Conservation (phyloP, 2,888 invertebrate species). For the Folsomia candida region DNA sequence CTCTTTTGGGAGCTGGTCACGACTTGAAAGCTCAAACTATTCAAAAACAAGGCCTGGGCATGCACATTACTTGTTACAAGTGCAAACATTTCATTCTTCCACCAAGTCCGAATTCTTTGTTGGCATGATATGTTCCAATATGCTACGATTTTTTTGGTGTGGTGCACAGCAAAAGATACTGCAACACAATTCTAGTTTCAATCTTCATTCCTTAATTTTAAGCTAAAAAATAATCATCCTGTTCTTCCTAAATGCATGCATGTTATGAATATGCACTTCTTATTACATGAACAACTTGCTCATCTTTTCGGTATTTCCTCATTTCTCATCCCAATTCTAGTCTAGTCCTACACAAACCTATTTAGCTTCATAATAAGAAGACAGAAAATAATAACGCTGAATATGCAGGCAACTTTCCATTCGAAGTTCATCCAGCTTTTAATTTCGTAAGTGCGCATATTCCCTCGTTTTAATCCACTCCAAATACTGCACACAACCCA, state of each 20-base stretch:
- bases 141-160: neutral
- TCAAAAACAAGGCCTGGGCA: neutral
- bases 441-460: no score
- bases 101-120: neutral
- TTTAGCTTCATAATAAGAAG: no score
- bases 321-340: neutral
- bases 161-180: neutral
- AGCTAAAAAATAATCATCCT: slow-evolving; percentile 12
- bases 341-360: no score
- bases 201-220: slow-evolving; percentile 9
- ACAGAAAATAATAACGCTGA: no score
- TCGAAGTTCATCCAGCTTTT: no score
- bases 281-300: no score
- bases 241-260: neutral
- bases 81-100: neutral
- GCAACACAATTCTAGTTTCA: slow-evolving; percentile 5
- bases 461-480: no score
- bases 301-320: no score
- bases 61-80: neutral
- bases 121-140: neutral
- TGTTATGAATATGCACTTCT: neutral
- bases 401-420: no score
- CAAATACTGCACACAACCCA: no score
- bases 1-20: slow-evolving; percentile 49
- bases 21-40: slow-evolving; percentile 24